Evolutionary conservation across 2,113 vertebrate genomes (phyloP), one percentile per base, ranked within the genome.

Genomic region (Pseudorhombus dupliciocellatus): DNA sequence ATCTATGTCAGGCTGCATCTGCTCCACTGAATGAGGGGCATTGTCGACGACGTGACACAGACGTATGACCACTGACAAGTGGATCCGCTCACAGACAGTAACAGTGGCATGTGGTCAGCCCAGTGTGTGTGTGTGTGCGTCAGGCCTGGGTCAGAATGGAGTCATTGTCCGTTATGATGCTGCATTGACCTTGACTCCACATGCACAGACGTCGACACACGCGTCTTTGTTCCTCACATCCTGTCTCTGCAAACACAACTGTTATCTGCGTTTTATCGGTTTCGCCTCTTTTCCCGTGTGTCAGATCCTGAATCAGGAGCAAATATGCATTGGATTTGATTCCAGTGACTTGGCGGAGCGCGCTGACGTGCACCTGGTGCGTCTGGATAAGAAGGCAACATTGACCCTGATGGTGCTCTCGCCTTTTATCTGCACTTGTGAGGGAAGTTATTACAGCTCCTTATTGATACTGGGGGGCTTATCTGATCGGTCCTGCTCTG

Each of bases 131-230:
- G 26, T 34, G 62, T 55, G 66, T 60, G 46, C 60, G 70, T 37
- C 20, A 28, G 68, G 66, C n/a, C 54, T 16, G 8, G 53, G 12
- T 71, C 74, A 90, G 75, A 93, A 91, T 87, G 71, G 70, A 63
- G 46, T 73, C 92, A 90, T 91, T 93, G 89, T 93, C 51, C 30
- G 56, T 64, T 68, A 53, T 53, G 66, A 87, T 82, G 87, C 73
- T 73, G 50, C 58, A 65, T 26, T 82, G 90, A 91, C 83, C 90
- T 84, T 90, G 84, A 85, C 85, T 63, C 30, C 58, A n/a, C 57
- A 2, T 25, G 2, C 26, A 58, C 56, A 58, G 30, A 58, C 58
- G 77, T 58, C 54, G 28, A 44, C 52, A 56, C 69, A 62, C 59
- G 14, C 56, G 1, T 67, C 56, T 75, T 55, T 81, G 64, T 84